A percentile compares a stretch with the other conserved stretches of the same genome.
Evolutionary conservation across 2,797 vertebrate species (phyloP).

Genomic region (Tragelaphus eurycerus): DNA sequence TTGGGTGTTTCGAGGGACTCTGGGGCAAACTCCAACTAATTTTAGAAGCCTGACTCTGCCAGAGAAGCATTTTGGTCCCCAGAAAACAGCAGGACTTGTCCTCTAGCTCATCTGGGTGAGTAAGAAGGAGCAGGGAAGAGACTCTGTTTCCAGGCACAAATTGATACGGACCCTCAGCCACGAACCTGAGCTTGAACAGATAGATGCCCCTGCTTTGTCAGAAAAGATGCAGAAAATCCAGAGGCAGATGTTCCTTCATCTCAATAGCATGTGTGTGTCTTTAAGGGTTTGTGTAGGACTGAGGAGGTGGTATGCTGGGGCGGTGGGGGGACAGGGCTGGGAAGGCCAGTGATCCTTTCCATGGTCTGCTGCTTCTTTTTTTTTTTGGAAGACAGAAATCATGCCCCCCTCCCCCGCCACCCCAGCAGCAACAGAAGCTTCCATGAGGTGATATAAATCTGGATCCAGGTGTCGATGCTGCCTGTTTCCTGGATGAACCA

Average conservation of each 20-base stretch:
- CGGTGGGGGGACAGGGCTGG: background rate
- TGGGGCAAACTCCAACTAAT: constrained; percentile 11
- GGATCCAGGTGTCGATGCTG: constrained; percentile 5
- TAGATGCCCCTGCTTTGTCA: background rate
- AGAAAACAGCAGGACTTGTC: background rate
- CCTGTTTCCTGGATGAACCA: constrained; percentile 32
- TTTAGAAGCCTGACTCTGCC: constrained; percentile 43
- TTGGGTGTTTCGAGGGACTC: constrained; percentile 36
- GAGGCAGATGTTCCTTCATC: constrained; percentile 41
- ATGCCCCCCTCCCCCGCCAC: background rate
- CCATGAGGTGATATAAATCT: background rate
- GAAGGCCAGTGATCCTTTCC: background rate
- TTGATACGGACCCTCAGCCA: background rate
- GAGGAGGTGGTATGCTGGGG: background rate
- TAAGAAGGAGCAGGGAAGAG: background rate
- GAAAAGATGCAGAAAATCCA: background rate
- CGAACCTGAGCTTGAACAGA: background rate
- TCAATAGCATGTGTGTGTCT: background rate
- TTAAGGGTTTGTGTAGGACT: background rate
- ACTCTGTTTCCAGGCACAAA: background rate
- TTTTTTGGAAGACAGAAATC: background rate
- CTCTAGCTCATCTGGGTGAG: background rate
- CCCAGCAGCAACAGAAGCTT: background rate
- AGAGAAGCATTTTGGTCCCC: background rate
- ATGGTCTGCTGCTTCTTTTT: background rate